phyloP scores from a whole-genome alignment of 2,888 invertebrate genomes.

The Andrena praecox region DNA sequence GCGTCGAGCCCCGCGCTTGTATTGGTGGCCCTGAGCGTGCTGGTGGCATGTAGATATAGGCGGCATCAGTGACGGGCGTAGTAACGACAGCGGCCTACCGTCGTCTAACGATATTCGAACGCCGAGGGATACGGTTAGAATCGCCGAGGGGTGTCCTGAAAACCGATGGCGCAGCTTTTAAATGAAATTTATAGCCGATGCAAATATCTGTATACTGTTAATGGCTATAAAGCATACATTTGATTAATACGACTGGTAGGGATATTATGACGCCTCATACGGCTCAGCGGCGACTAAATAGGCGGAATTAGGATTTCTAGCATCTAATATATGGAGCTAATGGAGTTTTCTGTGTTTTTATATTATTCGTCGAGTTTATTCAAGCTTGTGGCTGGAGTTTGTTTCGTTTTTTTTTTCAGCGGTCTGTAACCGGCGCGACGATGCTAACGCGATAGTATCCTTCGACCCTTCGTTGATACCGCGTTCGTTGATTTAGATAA shows the following conservation, averaged over 20 bases:
- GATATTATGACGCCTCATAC: too few species aligned
- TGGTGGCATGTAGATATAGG: not conserved
- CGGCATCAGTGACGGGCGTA: not conserved
- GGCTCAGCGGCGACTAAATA: too few species aligned
- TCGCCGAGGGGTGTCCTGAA: not conserved
- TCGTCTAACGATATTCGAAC: constrained; percentile 25
- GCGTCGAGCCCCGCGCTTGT: constrained; percentile 26
- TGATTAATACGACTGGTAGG: too few species aligned
- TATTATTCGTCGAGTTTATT: not conserved
- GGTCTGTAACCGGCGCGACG: constrained; percentile 17
- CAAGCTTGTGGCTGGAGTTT: not conserved
- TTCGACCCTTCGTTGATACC: constrained; percentile 39
- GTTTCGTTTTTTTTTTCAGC: not conserved
- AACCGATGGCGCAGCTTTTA: not conserved
- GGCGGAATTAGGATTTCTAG: too few species aligned
- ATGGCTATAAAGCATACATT: too few species aligned
- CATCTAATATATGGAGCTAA: too few species aligned
- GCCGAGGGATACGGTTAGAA: not conserved
- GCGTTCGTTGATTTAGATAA: constrained; percentile 53
- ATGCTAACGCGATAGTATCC: constrained; percentile 27
- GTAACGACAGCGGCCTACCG: constrained; percentile 9
- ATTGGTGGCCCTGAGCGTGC: constrained; percentile 20
- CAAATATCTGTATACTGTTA: not conserved
- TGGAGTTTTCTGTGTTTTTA: not conserved
- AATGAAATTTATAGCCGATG: not conserved